Conservation (phyloP, 2,113 vertebrate genomes). For the Gavia stellata region DNA sequence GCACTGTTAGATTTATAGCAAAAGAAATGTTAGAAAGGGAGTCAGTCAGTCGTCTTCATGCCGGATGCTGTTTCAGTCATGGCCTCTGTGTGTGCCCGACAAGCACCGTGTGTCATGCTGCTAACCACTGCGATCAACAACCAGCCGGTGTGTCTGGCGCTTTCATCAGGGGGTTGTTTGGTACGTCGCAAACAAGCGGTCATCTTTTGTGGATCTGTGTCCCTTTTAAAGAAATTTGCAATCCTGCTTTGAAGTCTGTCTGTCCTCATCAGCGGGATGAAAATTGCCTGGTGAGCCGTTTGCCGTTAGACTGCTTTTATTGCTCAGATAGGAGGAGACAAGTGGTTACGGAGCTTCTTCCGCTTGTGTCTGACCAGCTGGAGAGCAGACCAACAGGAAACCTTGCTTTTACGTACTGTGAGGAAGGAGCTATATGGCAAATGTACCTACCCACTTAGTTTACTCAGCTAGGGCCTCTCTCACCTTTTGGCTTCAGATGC, state of each 20-base stretch:
- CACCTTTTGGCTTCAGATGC: neutral
- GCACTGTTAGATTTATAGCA: neutral
- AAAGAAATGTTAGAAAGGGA: neutral
- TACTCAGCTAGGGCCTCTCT: neutral
- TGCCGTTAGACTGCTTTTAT: neutral
- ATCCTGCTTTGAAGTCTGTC: neutral
- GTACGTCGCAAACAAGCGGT: rapidly evolving
- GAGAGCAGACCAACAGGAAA: neutral
- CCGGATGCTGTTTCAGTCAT: neutral
- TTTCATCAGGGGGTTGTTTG: neutral
- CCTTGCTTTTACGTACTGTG: neutral
- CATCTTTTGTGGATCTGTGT: neutral
- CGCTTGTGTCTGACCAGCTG: neutral
- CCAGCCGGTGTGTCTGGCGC: neutral
- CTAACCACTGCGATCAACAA: neutral
- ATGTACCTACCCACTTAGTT: neutral
- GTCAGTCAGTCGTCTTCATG: neutral
- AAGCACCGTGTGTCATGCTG: neutral
- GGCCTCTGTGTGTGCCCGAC: neutral
- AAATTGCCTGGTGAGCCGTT: neutral
- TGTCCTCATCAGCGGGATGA: neutral
- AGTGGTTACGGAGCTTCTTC: neutral
- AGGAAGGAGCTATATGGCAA: neutral
- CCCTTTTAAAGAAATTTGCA: neutral
- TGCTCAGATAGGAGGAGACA: neutral